Percentiles rank a stretch among this genome's conserved stretches.
Conservation (phyloP, 2,113 vertebrate species). For the Hystrix brachyura region DNA sequence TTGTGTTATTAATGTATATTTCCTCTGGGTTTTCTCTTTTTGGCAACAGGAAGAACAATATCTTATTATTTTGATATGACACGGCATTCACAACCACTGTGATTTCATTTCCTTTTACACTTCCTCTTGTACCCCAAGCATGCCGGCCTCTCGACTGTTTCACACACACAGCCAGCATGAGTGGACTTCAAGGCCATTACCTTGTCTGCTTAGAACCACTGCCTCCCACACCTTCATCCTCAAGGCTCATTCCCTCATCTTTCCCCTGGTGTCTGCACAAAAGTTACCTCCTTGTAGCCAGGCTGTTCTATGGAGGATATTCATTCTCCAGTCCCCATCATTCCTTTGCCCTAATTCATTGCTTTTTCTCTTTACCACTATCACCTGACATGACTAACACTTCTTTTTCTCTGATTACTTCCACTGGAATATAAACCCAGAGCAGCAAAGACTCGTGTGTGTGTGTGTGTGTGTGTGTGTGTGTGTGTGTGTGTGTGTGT, state of each 20-base stretch:
- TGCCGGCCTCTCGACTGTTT: not conserved
- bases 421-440: not conserved
- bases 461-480: accelerated
- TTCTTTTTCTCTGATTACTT: not conserved
- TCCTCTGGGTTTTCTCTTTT: conserved; percentile 74
- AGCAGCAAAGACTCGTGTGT: not conserved
- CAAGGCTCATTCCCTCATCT: not conserved
- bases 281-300: not conserved
- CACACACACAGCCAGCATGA: not conserved
- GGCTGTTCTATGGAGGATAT: not conserved
- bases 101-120: conserved; percentile 9
- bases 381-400: not conserved
- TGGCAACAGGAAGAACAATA: conserved; percentile 82
- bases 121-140: not conserved
- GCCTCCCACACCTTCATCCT: not conserved
- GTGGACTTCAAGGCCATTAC: not conserved
- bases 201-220: not conserved
- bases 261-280: not conserved
- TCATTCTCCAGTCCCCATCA: not conserved
- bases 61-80: conserved; percentile 67
- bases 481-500: not conserved
- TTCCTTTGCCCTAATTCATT: not conserved
- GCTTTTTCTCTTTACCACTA: not conserved
- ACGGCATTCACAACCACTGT: not conserved
- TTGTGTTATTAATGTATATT: conserved; percentile 79